These are phyloP conservation scores for Tonatia bakeri DNA, from an alignment of 2,113 vertebrate species.

Conservation along the genomic window DNA sequence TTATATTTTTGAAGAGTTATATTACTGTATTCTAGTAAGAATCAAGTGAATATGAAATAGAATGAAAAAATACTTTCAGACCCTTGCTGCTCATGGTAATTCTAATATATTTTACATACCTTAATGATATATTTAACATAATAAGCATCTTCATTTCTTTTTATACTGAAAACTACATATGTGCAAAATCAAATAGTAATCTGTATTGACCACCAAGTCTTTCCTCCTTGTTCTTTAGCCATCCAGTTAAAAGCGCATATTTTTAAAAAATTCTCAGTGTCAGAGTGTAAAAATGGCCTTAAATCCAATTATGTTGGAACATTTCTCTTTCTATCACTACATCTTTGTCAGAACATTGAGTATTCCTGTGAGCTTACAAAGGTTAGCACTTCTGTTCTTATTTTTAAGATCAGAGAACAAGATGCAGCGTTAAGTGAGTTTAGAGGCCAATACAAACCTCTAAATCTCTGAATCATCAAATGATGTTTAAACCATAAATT, in stretches of 20 bases:
- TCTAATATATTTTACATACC: not conserved
- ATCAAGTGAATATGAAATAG: not conserved
- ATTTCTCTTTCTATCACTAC: not conserved
- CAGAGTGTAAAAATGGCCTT: not conserved
- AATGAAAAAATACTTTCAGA: not conserved
- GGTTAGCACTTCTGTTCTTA: not conserved
- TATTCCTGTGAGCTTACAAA: not conserved
- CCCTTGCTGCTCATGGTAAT: not conserved
- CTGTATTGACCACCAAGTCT: not conserved
- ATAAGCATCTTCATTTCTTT: not conserved
- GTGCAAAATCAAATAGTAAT: not conserved
- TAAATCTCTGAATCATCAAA: not conserved
- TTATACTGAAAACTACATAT: not conserved
- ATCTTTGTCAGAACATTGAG: not conserved
- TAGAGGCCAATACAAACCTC: not conserved
- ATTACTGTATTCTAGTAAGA: not conserved
- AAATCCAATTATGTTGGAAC: not conserved
- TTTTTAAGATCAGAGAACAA: constrained; percentile 33
- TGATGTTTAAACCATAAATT: not conserved
- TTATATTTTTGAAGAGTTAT: not conserved
- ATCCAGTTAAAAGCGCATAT: not conserved
- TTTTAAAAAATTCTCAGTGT: not conserved
- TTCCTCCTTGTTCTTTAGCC: not conserved
- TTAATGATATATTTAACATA: not conserved
- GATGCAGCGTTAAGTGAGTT: not conserved